Evolutionary conservation across 1,140 invertebrate genomes (phyloP).

Genomic region (Dolichoris vasculosae): DNA sequence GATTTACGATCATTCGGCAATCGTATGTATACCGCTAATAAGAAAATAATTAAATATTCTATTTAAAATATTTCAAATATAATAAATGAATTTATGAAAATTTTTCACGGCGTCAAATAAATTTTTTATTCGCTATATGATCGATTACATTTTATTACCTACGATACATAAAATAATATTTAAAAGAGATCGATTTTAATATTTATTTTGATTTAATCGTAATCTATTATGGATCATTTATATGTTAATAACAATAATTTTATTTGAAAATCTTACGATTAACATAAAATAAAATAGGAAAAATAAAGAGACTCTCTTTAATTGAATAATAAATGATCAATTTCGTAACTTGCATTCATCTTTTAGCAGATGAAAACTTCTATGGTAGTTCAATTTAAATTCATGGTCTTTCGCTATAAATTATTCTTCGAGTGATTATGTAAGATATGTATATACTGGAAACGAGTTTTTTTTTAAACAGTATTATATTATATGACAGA

Average conservation of each 20-base stretch:
- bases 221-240: too few relatives aligned
- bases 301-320: not conserved
- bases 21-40: not conserved
- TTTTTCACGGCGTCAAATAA: not conserved
- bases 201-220: too few relatives aligned
- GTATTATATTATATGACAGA: not conserved
- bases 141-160: not conserved
- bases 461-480: not conserved
- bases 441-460: not conserved
- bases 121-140: conserved; percentile 11
- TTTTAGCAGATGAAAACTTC: not conserved
- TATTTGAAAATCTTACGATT: too few relatives aligned
- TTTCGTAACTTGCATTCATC: not conserved
- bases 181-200: not conserved
- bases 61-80: not conserved
- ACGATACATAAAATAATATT: not conserved
- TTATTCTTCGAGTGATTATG: not conserved
- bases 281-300: too few relatives aligned
- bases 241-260: too few relatives aligned
- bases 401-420: not conserved
- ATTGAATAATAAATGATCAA: not conserved
- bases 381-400: not conserved
- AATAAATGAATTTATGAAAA: not conserved
- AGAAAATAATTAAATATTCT: conserved; percentile 24
- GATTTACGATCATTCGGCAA: not conserved